A percentile compares a stretch with the other conserved stretches of the same genome.
These are phyloP conservation scores for Excalfactoria chinensis DNA, from an alignment of 2,113 vertebrate genomes.

Conservation along the genomic window DNA sequence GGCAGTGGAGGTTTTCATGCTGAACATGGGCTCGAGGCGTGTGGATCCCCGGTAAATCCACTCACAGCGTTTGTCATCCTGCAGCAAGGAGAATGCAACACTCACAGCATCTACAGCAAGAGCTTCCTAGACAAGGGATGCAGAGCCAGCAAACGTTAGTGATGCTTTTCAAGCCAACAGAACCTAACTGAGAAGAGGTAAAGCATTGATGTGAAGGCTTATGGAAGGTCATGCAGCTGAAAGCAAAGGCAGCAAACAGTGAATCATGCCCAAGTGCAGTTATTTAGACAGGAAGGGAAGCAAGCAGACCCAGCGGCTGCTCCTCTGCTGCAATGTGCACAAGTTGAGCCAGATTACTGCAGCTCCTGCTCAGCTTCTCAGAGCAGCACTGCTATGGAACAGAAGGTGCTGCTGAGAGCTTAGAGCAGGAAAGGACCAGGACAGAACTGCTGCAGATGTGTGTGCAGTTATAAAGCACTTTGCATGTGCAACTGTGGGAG, in stretches of 20 bases:
- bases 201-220: not conserved
- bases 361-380: not conserved
- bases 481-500: not conserved
- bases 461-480: not conserved
- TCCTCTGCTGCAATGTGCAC: not conserved
- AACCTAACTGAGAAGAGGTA: accelerated
- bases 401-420: accelerated
- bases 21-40: conserved; percentile 97
- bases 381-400: too few species aligned
- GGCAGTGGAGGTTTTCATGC: conserved; percentile 93
- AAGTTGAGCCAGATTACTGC: accelerated
- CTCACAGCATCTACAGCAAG: not conserved
- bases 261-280: accelerated
- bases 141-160: accelerated
- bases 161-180: not conserved
- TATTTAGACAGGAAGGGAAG: not conserved
- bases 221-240: not conserved
- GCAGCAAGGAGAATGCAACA: not conserved
- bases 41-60: conserved; percentile 98
- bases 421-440: not conserved
- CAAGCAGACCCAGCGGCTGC: accelerated
- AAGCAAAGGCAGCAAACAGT: not conserved
- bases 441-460: not conserved
- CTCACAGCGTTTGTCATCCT: conserved; percentile 96
- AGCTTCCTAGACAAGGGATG: not conserved